phyloP scores from a whole-genome alignment of 2,113 vertebrate genomes.

The Chiloscyllium plagiosum region DNA sequence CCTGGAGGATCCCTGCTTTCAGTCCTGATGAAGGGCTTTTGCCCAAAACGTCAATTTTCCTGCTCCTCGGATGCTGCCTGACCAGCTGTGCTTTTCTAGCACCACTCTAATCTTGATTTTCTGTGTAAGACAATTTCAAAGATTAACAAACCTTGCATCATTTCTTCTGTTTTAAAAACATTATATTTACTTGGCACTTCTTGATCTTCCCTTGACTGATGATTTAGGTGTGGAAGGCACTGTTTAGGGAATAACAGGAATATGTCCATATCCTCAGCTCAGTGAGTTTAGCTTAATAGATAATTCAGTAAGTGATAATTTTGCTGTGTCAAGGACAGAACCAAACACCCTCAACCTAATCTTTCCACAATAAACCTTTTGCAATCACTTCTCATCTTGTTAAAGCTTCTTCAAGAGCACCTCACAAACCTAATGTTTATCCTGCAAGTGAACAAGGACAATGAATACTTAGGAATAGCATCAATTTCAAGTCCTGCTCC shows the following conservation, averaged over 20 bases:
- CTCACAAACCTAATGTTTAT: not conserved
- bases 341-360: not conserved
- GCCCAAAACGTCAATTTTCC: too few species aligned
- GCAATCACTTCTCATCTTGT: not conserved
- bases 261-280: not conserved
- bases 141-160: not conserved
- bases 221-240: not conserved
- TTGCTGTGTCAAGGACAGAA: not conserved
- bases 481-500: not conserved
- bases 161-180: not conserved
- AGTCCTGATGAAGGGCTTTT: too few species aligned
- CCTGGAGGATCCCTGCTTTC: too few species aligned
- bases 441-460: not conserved
- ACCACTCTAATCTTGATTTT: too few species aligned
- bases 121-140: not conserved
- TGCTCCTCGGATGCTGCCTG: too few species aligned
- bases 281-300: not conserved
- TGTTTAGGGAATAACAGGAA: not conserved
- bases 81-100: too few species aligned
- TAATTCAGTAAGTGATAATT: not conserved
- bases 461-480: not conserved
- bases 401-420: not conserved
- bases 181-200: not conserved
- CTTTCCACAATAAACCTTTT: not conserved
- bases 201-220: not conserved